Percentiles rank a stretch among this genome's conserved stretches.
Conservation (phyloP, 2,888 invertebrate species). For the Pammene fasciana region DNA sequence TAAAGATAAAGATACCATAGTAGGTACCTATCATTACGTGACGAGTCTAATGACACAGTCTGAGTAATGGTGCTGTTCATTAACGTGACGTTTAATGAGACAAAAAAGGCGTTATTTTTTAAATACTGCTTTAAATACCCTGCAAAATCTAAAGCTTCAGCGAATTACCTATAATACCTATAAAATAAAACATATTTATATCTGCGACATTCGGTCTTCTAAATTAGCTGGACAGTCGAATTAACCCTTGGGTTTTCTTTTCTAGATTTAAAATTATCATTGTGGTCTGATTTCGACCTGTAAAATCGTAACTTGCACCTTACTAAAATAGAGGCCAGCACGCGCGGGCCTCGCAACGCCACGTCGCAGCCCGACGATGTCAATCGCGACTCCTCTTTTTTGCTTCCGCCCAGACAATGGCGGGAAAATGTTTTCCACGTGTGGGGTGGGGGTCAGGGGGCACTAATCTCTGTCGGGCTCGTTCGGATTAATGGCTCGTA, state of each 20-base stretch:
- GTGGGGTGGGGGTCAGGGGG: constrained; percentile 73
- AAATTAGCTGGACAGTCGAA: too few relatives aligned
- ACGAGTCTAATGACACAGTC: constrained; percentile 13
- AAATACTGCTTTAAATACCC: too few relatives aligned
- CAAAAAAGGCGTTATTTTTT: not conserved
- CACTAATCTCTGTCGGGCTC: constrained; percentile 79
- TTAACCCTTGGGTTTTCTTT: too few relatives aligned
- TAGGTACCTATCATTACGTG: not conserved
- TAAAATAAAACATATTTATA: too few relatives aligned
- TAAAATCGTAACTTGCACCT: not conserved
- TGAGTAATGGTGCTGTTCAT: not conserved
- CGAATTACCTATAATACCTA: too few relatives aligned
- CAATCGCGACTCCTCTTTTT: constrained; percentile 73
- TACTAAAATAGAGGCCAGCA: not conserved
- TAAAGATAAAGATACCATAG: constrained; percentile 16
- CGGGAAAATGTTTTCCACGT: constrained; percentile 77
- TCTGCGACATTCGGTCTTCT: too few relatives aligned
- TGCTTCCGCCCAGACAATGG: constrained; percentile 75
- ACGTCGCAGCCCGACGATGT: constrained; percentile 62
- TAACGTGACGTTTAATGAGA: not conserved
- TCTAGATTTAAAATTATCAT: too few relatives aligned
- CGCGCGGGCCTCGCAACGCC: constrained; percentile 43
- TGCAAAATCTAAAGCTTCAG: too few relatives aligned
- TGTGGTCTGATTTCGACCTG: too few relatives aligned
- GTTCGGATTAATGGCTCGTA: constrained; percentile 79